phyloP scores from a whole-genome alignment of 2,797 vertebrate species.

The Sciaenops ocellatus region DNA sequence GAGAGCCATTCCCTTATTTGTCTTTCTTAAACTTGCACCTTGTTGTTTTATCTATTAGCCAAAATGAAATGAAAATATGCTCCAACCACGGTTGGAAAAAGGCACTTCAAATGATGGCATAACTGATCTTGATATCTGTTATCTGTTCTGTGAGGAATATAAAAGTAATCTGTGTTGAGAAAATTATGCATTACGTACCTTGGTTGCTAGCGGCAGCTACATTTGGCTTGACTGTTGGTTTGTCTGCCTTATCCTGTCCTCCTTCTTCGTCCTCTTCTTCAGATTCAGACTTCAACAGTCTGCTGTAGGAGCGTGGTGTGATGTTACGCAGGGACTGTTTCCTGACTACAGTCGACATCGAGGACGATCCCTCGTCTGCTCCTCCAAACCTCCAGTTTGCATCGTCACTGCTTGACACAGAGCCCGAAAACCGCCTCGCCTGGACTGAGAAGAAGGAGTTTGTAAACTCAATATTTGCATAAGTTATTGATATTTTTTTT shows the following conservation, averaged over 20 bases:
- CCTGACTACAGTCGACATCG: constrained; percentile 63
- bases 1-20: background rate
- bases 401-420: constrained; percentile 77
- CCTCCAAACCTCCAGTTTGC: constrained; percentile 59
- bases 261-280: constrained; percentile 76
- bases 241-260: constrained; percentile 48
- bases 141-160: background rate
- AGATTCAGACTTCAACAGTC: constrained; percentile 88
- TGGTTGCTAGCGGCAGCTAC: constrained; percentile 36
- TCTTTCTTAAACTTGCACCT: background rate
- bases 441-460: constrained; percentile 74
- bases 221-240: constrained; percentile 43
- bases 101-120: background rate
- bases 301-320: constrained; percentile 91
- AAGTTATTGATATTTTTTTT: background rate
- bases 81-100: background rate
- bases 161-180: background rate
- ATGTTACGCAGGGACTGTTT: constrained; percentile 89
- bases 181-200: constrained; percentile 58
- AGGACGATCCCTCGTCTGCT: constrained; percentile 53
- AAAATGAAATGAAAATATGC: background rate
- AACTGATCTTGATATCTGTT: background rate
- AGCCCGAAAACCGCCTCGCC: constrained; percentile 55
- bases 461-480: background rate
- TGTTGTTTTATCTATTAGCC: background rate